Base-by-base conservation (phyloP, 2,797 vertebrate genomes). In the Sebastes jordani region DNA sequence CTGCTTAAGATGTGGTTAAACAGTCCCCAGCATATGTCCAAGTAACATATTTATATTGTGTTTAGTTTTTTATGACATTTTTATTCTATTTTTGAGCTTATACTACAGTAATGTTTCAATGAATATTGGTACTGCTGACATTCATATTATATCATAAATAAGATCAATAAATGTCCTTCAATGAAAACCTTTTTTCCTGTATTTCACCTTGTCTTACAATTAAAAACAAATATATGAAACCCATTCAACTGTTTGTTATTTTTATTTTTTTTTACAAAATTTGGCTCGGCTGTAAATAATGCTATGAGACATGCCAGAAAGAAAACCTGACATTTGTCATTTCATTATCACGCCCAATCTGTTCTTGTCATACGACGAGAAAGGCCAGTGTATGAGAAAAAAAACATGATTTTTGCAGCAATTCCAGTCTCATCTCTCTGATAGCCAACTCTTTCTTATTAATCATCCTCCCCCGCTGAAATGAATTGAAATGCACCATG, bases 281-380 rank as follows among this genome's bases (percentile, higher is more conserved):
- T 79, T 76, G 66, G 46, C 58, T 88, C 71, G 72, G 68, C 82
- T 62, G 18, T 58, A 69, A 74, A 76, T 49, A 67, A 72, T 62
- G 2, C 42, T 7, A 7, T 4, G 13, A 58, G 58, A 54, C 72
- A 67, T 52, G 90, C 82, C 83, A 86, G 61, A 63, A 62, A 77
- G 55, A 91, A 82, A 93, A 80, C 59, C 82, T 80, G 82, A 92
- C 92, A 92, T 93, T 93, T 91, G 88, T 93, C 90, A 87, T 89
- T 89, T 92, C 88, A 92, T 94, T 93, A 94, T 88, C 84, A 87
- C 80, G 56, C 71, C 84, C 81, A 89, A 89, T 91, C 87, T 92
- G 85, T 83, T 85, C 70, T 74, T 75, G 80, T 76, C 74, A 72
- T 25, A 32, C 0, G 25, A 72, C 34, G n/a, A 80, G 69, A 89